Percentiles rank a stretch among this genome's conserved stretches.
Evolutionary conservation across 1,140 invertebrate genomes (phyloP).

Genomic region (Halictus rubicundus): DNA sequence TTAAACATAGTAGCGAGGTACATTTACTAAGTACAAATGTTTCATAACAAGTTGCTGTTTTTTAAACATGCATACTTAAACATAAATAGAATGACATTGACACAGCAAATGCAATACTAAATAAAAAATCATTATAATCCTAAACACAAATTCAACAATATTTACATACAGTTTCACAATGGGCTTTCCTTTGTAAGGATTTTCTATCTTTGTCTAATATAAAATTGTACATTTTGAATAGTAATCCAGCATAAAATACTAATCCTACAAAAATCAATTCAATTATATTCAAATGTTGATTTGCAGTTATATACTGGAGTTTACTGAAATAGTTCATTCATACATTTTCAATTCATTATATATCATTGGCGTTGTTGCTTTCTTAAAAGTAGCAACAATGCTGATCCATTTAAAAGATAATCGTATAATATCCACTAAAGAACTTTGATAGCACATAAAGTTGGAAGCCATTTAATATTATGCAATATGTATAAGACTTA

Average conservation of each 20-base stretch:
- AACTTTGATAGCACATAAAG: conserved; percentile 23
- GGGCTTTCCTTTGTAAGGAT: background rate
- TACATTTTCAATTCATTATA: conserved; percentile 9
- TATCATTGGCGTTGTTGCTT: conserved; percentile 1
- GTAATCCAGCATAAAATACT: background rate
- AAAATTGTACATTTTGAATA: conserved; percentile 1
- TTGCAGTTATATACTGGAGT: background rate
- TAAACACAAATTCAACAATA: conserved; percentile 21
- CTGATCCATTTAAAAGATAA: conserved; percentile 10
- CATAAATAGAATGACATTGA: conserved; percentile 11
- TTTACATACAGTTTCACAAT: conserved; percentile 22
- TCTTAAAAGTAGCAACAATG: background rate
- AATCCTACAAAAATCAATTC: background rate
- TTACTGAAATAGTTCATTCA: background rate
- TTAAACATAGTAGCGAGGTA: conserved; percentile 33
- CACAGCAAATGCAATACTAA: conserved; percentile 4
- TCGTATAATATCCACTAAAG: conserved; percentile 4
- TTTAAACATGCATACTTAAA: conserved; percentile 21
- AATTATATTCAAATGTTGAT: background rate
- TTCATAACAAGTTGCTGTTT: conserved; percentile 5
- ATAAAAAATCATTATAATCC: conserved; percentile 7
- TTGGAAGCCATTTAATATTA: conserved; percentile 48
- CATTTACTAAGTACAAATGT: conserved; percentile 60
- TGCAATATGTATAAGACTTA: conserved; percentile 36
- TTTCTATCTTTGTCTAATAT: background rate